Evolutionary conservation across 2,888 invertebrate species (phyloP).

Genomic region (Drosophila acutilabella): DNA sequence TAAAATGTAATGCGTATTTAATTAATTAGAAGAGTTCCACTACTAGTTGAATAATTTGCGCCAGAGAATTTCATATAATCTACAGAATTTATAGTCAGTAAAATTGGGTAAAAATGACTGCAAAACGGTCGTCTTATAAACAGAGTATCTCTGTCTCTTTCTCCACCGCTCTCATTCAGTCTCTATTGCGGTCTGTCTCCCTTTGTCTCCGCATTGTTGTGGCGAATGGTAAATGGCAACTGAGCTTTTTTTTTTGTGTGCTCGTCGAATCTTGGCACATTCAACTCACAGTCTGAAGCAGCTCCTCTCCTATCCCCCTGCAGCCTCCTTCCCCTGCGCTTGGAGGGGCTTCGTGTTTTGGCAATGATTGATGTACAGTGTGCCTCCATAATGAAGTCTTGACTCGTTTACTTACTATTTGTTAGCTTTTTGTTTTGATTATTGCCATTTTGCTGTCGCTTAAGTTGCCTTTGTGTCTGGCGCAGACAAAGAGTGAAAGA

Average conservation of each 20-base stretch:
- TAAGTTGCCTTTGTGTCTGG: constrained; percentile 53
- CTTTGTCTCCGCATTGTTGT: constrained; percentile 34
- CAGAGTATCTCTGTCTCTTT: constrained; percentile 10
- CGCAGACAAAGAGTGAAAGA: background rate
- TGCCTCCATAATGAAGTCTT: constrained; percentile 70
- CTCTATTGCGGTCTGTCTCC: background rate
- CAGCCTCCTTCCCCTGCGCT: background rate
- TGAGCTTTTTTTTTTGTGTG: constrained; percentile 40
- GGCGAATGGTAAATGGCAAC: constrained; percentile 43
- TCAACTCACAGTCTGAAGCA: constrained; percentile 48
- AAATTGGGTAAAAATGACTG: no score
- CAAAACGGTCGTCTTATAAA: background rate
- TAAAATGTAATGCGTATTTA: no score
- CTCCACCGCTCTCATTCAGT: background rate
- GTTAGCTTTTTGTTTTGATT: constrained; percentile 76
- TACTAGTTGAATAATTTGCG: no score
- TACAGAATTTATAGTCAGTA: no score
- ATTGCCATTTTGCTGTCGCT: constrained; percentile 68
- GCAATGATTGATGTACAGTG: constrained; percentile 77
- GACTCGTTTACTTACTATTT: constrained; percentile 64
- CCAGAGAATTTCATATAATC: no score
- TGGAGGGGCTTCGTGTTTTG: constrained; percentile 49
- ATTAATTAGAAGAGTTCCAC: no score
- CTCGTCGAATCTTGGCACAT: constrained; percentile 57
- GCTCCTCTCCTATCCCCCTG: background rate